phyloP scores from a whole-genome alignment of 2,888 invertebrate genomes.

The Asteroscopus sphinx region DNA sequence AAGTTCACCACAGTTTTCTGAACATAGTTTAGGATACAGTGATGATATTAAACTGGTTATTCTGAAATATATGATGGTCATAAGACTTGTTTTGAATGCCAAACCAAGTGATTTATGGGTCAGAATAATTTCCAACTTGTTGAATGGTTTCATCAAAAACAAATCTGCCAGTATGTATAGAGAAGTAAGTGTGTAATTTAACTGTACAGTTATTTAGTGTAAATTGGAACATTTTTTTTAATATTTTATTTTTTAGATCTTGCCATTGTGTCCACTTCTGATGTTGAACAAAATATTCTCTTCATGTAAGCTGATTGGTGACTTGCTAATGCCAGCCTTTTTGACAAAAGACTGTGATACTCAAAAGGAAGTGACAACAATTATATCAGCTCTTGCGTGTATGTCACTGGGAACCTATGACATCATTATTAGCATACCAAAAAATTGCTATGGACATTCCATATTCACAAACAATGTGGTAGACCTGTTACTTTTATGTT shows the following conservation, averaged over 20 bases:
- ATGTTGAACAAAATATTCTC: constrained; percentile 74
- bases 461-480: constrained; percentile 68
- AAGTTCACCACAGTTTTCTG: constrained; percentile 60
- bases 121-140: constrained; percentile 60
- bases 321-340: constrained; percentile 81
- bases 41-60: constrained; percentile 63
- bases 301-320: constrained; percentile 80
- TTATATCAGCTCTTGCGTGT: constrained; percentile 75
- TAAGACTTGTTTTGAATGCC: constrained; percentile 62
- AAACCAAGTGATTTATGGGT: constrained; percentile 67
- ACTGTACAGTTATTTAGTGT: too few species aligned
- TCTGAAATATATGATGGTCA: constrained; percentile 70
- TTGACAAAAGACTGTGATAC: constrained; percentile 71
- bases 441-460: constrained; percentile 64
- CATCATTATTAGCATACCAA: constrained; percentile 58
- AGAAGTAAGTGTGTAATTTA: constrained; percentile 52
- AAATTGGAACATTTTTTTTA: too few species aligned
- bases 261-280: constrained; percentile 75
- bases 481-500: constrained; percentile 71
- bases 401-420: constrained; percentile 74
- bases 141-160: constrained; percentile 64
- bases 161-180: constrained; percentile 58
- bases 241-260: constrained; percentile 74
- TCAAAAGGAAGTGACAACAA: constrained; percentile 69
- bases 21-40: constrained; percentile 58